Conservation (phyloP, 1,140 invertebrate species). For the Ceratina japonica region DNA sequence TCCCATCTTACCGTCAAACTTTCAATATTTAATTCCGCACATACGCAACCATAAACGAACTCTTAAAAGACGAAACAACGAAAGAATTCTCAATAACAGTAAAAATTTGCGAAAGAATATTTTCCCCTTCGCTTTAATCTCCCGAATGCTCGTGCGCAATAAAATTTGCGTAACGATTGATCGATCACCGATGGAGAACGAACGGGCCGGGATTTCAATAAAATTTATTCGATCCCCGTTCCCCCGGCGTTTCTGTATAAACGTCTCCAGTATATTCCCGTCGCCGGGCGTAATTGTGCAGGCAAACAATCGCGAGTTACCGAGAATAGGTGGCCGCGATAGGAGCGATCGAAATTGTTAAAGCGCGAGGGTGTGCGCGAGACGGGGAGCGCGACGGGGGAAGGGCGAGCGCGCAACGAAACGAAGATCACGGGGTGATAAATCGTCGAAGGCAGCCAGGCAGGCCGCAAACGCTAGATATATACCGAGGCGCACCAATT, state of each 20-base stretch:
- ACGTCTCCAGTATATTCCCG: conserved; percentile 2
- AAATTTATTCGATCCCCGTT: conserved; percentile 7
- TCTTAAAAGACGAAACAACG: too few relatives aligned
- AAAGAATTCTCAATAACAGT: too few relatives aligned
- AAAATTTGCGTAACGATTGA: not conserved
- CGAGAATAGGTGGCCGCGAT: conserved; percentile 27
- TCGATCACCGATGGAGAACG: not conserved
- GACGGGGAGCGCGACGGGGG: not conserved
- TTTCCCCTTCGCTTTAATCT: not conserved
- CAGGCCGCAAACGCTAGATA: conserved; percentile 50
- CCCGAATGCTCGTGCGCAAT: too few relatives aligned
- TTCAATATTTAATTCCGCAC: too few relatives aligned
- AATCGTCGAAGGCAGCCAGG: conserved; percentile 48
- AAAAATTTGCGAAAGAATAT: too few relatives aligned
- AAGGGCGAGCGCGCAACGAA: conserved; percentile 15
- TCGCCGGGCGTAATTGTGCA: conserved; percentile 9
- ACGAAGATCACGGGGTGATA: conserved; percentile 56
- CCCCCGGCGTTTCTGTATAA: not conserved
- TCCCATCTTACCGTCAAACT: not conserved
- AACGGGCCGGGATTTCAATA: not conserved
- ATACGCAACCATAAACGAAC: too few relatives aligned
- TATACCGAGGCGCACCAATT: conserved; percentile 57
- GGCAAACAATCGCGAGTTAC: conserved; percentile 11
- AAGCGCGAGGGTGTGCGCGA: conserved; percentile 9
- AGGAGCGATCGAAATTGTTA: conserved; percentile 52